A percentile compares a stretch with the other conserved stretches of the same genome.
phyloP scores from a whole-genome alignment of 2,113 vertebrate species.

The Proteles cristata region DNA sequence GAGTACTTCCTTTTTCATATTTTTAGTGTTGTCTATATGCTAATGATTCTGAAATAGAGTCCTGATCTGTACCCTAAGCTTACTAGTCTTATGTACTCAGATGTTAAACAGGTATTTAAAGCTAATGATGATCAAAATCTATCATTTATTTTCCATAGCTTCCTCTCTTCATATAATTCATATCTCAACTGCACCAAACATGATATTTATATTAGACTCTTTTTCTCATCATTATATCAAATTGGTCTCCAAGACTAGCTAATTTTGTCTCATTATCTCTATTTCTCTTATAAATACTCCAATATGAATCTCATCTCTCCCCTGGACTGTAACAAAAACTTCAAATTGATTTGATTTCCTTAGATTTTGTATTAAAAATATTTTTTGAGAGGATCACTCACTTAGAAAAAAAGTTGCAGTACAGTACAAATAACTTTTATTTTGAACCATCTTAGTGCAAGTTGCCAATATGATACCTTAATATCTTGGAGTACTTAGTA shows the following conservation, averaged over 20 bases:
- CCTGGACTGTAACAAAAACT: background rate
- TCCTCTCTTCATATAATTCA: background rate
- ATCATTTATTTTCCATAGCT: background rate
- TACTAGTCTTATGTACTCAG: background rate
- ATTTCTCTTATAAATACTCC: background rate
- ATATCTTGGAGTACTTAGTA: background rate
- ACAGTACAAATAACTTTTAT: background rate
- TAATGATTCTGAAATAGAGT: background rate
- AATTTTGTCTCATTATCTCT: background rate
- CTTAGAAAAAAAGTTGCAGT: background rate
- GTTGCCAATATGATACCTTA: background rate
- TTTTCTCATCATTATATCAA: background rate
- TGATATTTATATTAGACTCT: background rate
- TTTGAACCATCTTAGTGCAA: constrained; percentile 14
- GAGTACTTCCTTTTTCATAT: background rate
- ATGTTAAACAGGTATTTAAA: background rate
- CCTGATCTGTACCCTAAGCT: background rate
- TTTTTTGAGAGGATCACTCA: background rate
- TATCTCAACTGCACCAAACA: background rate
- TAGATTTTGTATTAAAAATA: background rate
- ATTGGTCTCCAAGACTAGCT: background rate
- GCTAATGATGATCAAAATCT: background rate
- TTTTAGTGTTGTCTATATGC: background rate
- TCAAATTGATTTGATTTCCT: background rate
- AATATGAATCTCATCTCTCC: background rate